Conservation (phyloP, 2,797 vertebrate genomes). For the Poeciliopsis presidionis region DNA sequence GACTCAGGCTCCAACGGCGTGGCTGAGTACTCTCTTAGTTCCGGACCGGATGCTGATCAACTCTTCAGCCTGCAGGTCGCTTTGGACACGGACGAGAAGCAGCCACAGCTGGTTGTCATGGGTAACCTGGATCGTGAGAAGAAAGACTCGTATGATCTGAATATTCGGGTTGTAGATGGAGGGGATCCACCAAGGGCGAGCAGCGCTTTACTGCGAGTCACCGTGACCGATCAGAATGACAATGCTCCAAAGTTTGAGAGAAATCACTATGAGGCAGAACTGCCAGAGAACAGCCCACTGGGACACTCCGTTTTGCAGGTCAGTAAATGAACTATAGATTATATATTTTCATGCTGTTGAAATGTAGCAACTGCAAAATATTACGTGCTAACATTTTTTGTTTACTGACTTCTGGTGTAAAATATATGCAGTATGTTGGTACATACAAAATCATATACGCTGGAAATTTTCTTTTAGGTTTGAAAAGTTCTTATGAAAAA, state of each 20-base stretch:
- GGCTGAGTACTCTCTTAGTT: constrained; percentile 88
- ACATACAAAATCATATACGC: neutral
- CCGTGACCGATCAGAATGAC: constrained; percentile 95
- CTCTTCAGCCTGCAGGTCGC: constrained; percentile 95
- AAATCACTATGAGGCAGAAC: constrained; percentile 88
- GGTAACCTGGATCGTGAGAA: constrained; percentile 93
- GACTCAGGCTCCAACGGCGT: constrained; percentile 91
- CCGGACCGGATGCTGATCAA: constrained; percentile 86
- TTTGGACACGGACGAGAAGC: constrained; percentile 90
- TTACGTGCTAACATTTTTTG: neutral
- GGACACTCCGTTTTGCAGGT: constrained; percentile 98
- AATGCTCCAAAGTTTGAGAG: constrained; percentile 93
- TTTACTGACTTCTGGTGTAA: neutral
- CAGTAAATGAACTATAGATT: constrained; percentile 5
- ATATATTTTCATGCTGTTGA: neutral
- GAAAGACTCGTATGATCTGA: constrained; percentile 96
- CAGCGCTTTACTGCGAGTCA: constrained; percentile 92
- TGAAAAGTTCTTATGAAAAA: neutral
- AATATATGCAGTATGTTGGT: neutral
- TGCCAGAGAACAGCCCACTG: constrained; percentile 91
- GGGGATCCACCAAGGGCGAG: constrained; percentile 88
- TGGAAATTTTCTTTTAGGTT: neutral
- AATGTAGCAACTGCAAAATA: neutral
- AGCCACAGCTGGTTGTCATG: constrained; percentile 94
- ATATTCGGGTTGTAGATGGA: constrained; percentile 93